A percentile compares a stretch with the other conserved stretches of the same genome.
These are phyloP conservation scores for Oreotrochilus melanogaster DNA, from an alignment of 2,113 vertebrate species.

Conservation along the genomic window DNA sequence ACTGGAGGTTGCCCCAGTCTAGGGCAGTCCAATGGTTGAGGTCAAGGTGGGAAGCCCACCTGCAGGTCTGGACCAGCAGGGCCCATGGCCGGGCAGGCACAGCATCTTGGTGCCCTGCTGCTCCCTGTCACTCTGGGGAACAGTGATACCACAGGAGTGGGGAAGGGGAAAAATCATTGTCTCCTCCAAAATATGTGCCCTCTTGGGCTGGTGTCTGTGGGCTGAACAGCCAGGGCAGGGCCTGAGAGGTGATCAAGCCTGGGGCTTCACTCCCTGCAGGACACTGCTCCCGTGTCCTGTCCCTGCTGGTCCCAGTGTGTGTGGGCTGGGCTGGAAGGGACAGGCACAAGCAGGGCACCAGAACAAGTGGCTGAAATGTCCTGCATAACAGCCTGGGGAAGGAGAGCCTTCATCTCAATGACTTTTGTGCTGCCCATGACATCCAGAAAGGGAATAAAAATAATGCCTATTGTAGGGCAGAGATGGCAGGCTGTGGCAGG, in stretches of 20 bases:
- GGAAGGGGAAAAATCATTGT: background rate
- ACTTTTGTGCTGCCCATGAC: background rate
- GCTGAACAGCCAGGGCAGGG: background rate
- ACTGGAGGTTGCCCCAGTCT: background rate
- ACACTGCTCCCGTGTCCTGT: background rate
- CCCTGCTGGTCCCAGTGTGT: background rate
- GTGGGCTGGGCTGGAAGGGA: background rate
- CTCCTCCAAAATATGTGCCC: background rate
- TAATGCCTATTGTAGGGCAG: conserved; percentile 28
- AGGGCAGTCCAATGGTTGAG: background rate
- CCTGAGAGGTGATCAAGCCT: background rate
- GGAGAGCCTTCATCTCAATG: background rate
- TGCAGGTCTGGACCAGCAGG: background rate
- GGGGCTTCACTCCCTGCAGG: background rate
- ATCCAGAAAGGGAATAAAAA: conserved; percentile 48
- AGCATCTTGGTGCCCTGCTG: background rate
- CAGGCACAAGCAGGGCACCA: conserved; percentile 21
- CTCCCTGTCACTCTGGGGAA: background rate
- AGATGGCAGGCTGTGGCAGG: background rate
- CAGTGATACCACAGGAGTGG: accelerated
- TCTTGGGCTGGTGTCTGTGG: background rate
- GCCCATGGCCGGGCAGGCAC: accelerated
- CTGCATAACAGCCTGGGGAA: background rate
- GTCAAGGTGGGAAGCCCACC: background rate
- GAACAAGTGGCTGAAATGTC: background rate